These are phyloP conservation scores for Hipparchia semele DNA, from an alignment of 2,888 invertebrate genomes.

Conservation along the genomic window DNA sequence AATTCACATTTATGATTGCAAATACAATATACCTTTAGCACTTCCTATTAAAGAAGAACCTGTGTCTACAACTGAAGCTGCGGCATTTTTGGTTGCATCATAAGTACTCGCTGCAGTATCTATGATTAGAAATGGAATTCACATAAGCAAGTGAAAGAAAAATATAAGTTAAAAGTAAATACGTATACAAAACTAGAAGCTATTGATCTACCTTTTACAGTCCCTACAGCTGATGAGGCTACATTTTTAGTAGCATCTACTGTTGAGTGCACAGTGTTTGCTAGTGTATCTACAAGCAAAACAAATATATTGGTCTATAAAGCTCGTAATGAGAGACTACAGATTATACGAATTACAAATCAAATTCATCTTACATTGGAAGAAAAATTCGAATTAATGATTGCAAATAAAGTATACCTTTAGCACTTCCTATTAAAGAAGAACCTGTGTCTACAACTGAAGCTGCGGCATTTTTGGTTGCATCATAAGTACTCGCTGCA, in stretches of 20 bases:
- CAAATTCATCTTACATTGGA: not conserved
- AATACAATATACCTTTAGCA: constrained; percentile 53
- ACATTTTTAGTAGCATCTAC: constrained; percentile 51
- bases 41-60: constrained; percentile 51
- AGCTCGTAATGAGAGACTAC: not conserved
- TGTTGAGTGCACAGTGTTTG: constrained; percentile 46
- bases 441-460: constrained; percentile 68
- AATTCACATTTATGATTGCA: not conserved
- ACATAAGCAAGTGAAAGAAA: not conserved
- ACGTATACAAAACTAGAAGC: not conserved
- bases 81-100: constrained; percentile 72
- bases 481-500: constrained; percentile 58
- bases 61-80: constrained; percentile 70
- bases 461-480: constrained; percentile 72
- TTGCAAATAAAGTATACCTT: constrained; percentile 48
- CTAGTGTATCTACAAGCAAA: constrained; percentile 52
- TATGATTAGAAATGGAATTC: constrained; percentile 26
- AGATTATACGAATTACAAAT: constrained; percentile 1
- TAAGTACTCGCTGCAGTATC: constrained; percentile 55
- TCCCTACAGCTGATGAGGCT: constrained; percentile 47
- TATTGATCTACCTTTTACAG: constrained; percentile 44
- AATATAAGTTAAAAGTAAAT: not conserved
- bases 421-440: constrained; percentile 51
- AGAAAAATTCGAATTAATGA: not conserved
- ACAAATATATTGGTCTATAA: not conserved